A percentile compares a stretch with the other conserved stretches of the same genome.
Conservation (phyloP, 1,140 invertebrate genomes). For the Diabrotica virgifera region DNA sequence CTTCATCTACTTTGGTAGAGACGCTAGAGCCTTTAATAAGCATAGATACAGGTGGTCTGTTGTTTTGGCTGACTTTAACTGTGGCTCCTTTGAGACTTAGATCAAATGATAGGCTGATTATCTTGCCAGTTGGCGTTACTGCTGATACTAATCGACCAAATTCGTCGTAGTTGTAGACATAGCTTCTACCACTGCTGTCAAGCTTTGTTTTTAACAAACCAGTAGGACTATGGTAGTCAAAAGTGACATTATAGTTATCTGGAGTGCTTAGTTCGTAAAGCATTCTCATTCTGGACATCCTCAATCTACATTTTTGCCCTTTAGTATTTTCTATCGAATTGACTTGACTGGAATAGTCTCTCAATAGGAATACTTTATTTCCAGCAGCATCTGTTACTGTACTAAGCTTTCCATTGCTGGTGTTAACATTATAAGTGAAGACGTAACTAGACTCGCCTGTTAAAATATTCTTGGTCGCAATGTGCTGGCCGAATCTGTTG, state of each 20-base stretch:
- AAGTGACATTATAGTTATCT: constrained; percentile 88
- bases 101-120: constrained; percentile 82
- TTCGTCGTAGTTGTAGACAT: constrained; percentile 93
- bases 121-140: constrained; percentile 88
- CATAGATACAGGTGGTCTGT: constrained; percentile 76
- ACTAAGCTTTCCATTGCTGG: constrained; percentile 90
- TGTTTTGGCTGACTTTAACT: constrained; percentile 80
- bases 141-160: constrained; percentile 87
- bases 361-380: constrained; percentile 85
- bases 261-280: constrained; percentile 84
- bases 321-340: constrained; percentile 94
- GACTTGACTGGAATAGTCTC: constrained; percentile 85
- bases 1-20: constrained; percentile 73
- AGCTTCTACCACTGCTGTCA: constrained; percentile 86
- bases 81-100: constrained; percentile 83
- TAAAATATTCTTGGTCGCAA: constrained; percentile 87
- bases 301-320: constrained; percentile 85
- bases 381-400: constrained; percentile 91
- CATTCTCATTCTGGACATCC: constrained; percentile 86
- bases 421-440: constrained; percentile 95
- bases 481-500: constrained; percentile 93
- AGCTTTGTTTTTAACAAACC: constrained; percentile 85
- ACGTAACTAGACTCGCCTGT: constrained; percentile 88
- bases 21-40: constrained; percentile 85
- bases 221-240: constrained; percentile 87